phyloP scores from a whole-genome alignment of 2,888 invertebrate species.

The Seira musarum region DNA sequence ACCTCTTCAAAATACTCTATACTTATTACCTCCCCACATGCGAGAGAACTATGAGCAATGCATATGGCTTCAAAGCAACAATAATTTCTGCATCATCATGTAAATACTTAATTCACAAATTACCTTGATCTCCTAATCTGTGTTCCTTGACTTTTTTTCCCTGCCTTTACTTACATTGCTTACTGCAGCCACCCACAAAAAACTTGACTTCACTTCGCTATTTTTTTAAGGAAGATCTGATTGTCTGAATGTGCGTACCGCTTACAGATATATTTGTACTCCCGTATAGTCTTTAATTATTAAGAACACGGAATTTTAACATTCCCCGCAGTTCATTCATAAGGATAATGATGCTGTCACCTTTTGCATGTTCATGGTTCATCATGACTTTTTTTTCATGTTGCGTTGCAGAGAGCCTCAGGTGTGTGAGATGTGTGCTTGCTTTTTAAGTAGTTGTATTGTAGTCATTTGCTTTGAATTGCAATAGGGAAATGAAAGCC shows the following conservation, averaged over 20 bases:
- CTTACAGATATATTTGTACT: too few species aligned
- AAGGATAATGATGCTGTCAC: background rate
- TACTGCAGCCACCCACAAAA: slow-evolving; percentile 30
- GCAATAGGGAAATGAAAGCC: too few species aligned
- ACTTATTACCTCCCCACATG: background rate
- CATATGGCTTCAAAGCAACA: background rate
- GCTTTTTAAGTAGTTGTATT: too few species aligned
- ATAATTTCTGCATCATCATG: background rate
- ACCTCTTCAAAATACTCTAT: slow-evolving; percentile 26
- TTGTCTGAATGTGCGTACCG: too few species aligned
- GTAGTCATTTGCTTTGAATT: too few species aligned
- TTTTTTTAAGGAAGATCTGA: background rate
- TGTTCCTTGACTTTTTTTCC: slow-evolving; percentile 51
- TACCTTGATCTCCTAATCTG: slow-evolving; percentile 46
- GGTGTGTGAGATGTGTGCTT: too few species aligned
- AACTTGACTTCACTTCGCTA: background rate
- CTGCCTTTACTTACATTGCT: too few species aligned
- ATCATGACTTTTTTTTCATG: too few species aligned
- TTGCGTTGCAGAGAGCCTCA: too few species aligned
- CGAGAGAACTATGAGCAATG: background rate
- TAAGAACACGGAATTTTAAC: background rate
- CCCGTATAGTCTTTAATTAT: background rate
- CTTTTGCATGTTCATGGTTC: background rate
- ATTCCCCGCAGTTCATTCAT: background rate
- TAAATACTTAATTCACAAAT: slow-evolving; percentile 34